These are phyloP conservation scores for Athrips mouffetella DNA, from an alignment of 2,888 invertebrate species.

Conservation along the genomic window DNA sequence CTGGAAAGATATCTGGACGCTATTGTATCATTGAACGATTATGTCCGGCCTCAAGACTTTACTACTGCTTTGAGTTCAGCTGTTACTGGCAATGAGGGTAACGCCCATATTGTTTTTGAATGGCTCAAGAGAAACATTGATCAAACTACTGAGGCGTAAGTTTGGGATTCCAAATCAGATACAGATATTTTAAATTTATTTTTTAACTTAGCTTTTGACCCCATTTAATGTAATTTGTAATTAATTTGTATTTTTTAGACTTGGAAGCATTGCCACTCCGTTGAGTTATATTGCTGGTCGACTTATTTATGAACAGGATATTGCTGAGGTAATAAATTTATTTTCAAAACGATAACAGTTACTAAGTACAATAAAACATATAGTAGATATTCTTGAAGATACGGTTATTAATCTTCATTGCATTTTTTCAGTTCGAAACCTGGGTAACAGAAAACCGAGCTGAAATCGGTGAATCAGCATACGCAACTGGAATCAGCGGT, in stretches of 20 bases:
- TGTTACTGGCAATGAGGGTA: slow-evolving; percentile 73
- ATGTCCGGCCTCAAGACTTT: slow-evolving; percentile 64
- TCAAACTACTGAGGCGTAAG: slow-evolving; percentile 39
- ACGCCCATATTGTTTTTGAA: slow-evolving; percentile 73
- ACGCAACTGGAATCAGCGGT: slow-evolving; percentile 40
- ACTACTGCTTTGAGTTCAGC: slow-evolving; percentile 65
- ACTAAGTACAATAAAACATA: too few species aligned
- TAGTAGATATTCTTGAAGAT: too few species aligned
- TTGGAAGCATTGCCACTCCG: slow-evolving; percentile 44
- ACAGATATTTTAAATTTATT: too few species aligned
- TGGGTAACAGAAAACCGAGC: slow-evolving; percentile 47
- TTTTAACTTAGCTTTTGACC: too few species aligned
- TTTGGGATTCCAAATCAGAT: not conserved
- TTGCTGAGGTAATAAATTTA: slow-evolving; percentile 52
- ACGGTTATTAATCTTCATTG: not conserved
- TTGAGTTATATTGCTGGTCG: slow-evolving; percentile 50
- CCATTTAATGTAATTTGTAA: not conserved
- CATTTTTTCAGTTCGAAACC: slow-evolving; percentile 39
- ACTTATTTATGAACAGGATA: slow-evolving; percentile 50
- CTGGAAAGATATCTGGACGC: slow-evolving; percentile 45
- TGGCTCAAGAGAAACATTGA: slow-evolving; percentile 63
- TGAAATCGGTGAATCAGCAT: slow-evolving; percentile 38
- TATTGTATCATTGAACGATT: slow-evolving; percentile 39
- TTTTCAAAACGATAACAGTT: too few species aligned
- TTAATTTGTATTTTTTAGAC: slow-evolving; percentile 33